Evolutionary conservation across 2,888 invertebrate species (phyloP), one percentile per base, ranked within the genome.

Genomic region (Mimachlamys varia): DNA sequence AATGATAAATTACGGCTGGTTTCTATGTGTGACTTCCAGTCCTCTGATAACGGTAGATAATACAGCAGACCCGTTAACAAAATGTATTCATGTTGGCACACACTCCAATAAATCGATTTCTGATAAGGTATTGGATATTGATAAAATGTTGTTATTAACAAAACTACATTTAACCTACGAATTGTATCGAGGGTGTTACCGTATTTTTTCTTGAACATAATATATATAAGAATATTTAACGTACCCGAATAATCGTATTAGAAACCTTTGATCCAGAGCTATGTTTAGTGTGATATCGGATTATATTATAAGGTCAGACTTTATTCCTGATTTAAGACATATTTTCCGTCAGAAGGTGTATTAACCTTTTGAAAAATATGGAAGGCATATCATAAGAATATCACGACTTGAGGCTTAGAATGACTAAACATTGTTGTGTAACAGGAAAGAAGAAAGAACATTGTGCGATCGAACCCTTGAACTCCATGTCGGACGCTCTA

Each of bases 121-220:
- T 76, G 76, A 76, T 76, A 76, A 76, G 27, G 33, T 76, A 76
- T 76, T 76, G 76, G 76, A 76, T 27, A 76, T 76, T 76, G 76
- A 76, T 76, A 76, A 76, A 44, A 33, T 15, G 76, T 76, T 76
- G 76, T 76, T 76, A 33, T 76, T 5, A 22, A 0, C 76, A 27
- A 76, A 33, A 76, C 76, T 27, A 53, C 53, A 17, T 22, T 1
- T 62, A 62, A 76, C 27, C 76, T 27, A 76, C 76, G 33, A 76
- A 7, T 27, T 33, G 1, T 76, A 76, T 76, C 76, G 33, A 33
- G 76, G 13, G 33, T 7, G 76, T 76, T 76, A 76, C 76, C 76
- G 76, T 76, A 76, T 33, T 13, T 76, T 27, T n/a, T 22, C 10
- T 44, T 5, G 44, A 22, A 22, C 53, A 19, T 53, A 12, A 12